Base-by-base conservation (phyloP, 2,888 invertebrate genomes). In the Drosophila demipolita region DNA sequence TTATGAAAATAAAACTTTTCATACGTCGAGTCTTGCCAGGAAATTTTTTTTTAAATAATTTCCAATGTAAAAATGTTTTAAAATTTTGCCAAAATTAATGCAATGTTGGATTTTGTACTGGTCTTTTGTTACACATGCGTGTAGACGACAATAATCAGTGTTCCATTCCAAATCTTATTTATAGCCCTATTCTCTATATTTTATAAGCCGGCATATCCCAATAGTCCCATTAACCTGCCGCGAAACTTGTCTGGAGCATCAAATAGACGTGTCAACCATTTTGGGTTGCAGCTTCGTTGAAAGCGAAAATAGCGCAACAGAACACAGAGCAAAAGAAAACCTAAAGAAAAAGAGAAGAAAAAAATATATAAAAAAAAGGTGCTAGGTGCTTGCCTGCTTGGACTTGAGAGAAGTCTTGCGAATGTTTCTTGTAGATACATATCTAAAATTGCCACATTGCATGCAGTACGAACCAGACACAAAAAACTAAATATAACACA, bases 401-500 rank as follows among this genome's bases (percentile, higher is more conserved):
- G 62, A 61, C 63, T 55, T 49, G 64, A 71, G 64, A 71, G 71
- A 54, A 55, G 66, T 29, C 11, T 61, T 75, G 66, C 65, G 65
- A 81, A 81, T 79, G 79, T 77, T 81, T 83, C 79, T 87, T 73
- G 79, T 70, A 87, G 89, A 89, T 89, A 81, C 73, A 81, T 79
- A 89, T 87, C 77, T 85, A 88, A 75, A 87, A 81, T 73, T 80
- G 84, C 73, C 75, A 73, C 87, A 83, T 67, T 69, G 83, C 78
- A 85, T 78, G 87, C 81, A 83, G 87, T 69, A 70, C 62, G 72
- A 89, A 87, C 87, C 79, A 85, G 84, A 79, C 84, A 83, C 75
- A 79, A 83, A 84, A 73, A 81, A 88, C 85, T 89, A 85, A 89
- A 88, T 85, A 88, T 83, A 86, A 71, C 69, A 62, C 70, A 61